Conservation (phyloP, 2,888 invertebrate genomes). For the Cantharis nigra region DNA sequence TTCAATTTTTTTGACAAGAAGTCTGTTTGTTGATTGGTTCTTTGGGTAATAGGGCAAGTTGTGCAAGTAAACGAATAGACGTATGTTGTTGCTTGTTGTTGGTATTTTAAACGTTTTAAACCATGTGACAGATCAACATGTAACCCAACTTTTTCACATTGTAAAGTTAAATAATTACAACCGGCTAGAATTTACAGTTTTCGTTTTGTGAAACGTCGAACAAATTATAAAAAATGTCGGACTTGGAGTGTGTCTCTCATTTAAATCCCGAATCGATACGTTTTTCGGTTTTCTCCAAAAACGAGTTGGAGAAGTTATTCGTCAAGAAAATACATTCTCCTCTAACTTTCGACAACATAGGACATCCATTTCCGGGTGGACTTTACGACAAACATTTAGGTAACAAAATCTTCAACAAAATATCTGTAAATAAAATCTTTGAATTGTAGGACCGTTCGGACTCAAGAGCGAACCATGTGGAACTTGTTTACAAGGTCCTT, state of each 20-base stretch:
- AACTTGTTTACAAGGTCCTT: slow-evolving; percentile 73
- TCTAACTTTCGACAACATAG: slow-evolving; percentile 78
- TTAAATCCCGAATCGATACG: slow-evolving; percentile 29
- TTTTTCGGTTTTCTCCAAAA: slow-evolving; percentile 63
- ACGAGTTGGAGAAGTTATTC: slow-evolving; percentile 80
- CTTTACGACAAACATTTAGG: slow-evolving; percentile 88
- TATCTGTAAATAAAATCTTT: background rate
- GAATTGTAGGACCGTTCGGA: slow-evolving; percentile 60
- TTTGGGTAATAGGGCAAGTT: no score
- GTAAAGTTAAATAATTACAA: background rate
- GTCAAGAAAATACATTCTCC: slow-evolving; percentile 81
- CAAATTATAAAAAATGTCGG: background rate
- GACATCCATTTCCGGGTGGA: slow-evolving; percentile 83
- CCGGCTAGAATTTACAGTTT: background rate
- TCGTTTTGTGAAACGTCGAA: background rate
- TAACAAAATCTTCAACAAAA: slow-evolving; percentile 32
- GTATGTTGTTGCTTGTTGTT: no score
- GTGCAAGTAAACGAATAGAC: no score
- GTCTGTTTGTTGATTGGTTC: no score
- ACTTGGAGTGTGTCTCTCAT: slow-evolving; percentile 11
- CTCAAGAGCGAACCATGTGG: slow-evolving; percentile 73
- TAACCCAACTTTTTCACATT: background rate
- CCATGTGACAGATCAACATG: background rate
- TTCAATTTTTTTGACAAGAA: background rate
- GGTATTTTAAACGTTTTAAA: background rate